phyloP scores from a whole-genome alignment of 2,113 vertebrate genomes.

The Neofelis nebulosa region DNA sequence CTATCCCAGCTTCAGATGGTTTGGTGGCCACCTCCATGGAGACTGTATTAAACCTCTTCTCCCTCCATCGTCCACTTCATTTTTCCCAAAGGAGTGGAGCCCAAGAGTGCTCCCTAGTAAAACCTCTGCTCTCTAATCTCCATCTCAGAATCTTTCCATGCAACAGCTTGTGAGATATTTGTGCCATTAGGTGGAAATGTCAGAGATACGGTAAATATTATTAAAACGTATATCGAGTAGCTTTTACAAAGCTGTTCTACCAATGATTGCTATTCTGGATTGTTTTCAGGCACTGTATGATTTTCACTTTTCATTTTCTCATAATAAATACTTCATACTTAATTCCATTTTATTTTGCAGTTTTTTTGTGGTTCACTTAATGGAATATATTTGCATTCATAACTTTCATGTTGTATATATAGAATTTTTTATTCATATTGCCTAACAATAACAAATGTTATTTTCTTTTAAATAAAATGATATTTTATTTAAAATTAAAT shows the following conservation, averaged over 20 bases:
- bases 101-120: background rate
- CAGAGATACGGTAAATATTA: background rate
- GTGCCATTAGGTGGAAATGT: background rate
- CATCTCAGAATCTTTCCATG: background rate
- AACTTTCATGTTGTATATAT: background rate
- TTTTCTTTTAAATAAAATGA: no score
- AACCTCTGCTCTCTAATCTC: background rate
- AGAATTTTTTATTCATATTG: background rate
- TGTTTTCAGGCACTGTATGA: background rate
- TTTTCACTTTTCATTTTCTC: background rate
- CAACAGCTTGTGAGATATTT: background rate
- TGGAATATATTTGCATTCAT: background rate
- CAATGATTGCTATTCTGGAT: background rate
- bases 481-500: no score
- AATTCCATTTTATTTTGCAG: background rate
- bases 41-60: background rate
- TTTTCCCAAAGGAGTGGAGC: background rate
- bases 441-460: background rate
- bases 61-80: background rate
- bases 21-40: background rate
- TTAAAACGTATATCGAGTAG: background rate
- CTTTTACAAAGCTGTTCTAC: background rate
- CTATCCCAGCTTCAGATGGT: background rate
- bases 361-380: background rate
- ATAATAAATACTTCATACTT: background rate